Percentiles rank a stretch among this genome's conserved stretches.
Conservation (phyloP, 2,888 invertebrate genomes). For the Physocephala rufipes region DNA sequence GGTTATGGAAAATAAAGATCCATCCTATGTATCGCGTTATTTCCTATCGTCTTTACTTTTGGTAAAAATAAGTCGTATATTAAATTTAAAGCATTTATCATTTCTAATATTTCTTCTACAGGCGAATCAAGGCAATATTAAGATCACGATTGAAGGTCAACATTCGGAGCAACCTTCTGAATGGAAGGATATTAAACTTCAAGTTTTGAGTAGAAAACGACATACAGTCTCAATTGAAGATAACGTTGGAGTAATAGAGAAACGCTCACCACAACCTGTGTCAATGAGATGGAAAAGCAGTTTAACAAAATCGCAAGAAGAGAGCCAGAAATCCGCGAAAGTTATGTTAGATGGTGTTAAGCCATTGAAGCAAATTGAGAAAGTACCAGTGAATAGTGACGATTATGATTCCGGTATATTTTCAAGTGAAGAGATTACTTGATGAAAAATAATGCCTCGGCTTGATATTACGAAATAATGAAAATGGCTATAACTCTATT, state of each 20-base stretch:
- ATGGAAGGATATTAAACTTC: slow-evolving; percentile 51
- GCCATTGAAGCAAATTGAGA: slow-evolving; percentile 46
- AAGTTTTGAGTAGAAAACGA: slow-evolving; percentile 52
- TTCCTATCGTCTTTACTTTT: slow-evolving; percentile 59
- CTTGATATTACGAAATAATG: background rate
- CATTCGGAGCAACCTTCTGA: slow-evolving; percentile 50
- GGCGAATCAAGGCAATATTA: slow-evolving; percentile 58
- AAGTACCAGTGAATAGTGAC: slow-evolving; percentile 41
- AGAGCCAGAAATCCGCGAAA: slow-evolving; percentile 12
- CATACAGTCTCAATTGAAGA: slow-evolving; percentile 59
- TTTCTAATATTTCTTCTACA: slow-evolving; percentile 32
- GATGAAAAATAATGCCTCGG: slow-evolving; percentile 7
- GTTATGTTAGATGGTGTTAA: slow-evolving; percentile 45
- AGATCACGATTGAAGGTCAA: slow-evolving; percentile 45
- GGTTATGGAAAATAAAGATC: slow-evolving; percentile 56
- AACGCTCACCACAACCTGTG: background rate
- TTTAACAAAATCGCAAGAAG: slow-evolving; percentile 11
- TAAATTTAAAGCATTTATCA: background rate
- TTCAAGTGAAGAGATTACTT: slow-evolving; percentile 42
- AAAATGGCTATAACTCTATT: slow-evolving; percentile 19
- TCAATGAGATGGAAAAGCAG: background rate
- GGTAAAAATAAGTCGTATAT: slow-evolving; percentile 46
- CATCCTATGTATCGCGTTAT: slow-evolving; percentile 53
- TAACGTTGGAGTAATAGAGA: slow-evolving; percentile 50
- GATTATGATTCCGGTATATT: slow-evolving; percentile 49